Conservation (phyloP, 2,888 invertebrate species). For the Gari tellinella region DNA sequence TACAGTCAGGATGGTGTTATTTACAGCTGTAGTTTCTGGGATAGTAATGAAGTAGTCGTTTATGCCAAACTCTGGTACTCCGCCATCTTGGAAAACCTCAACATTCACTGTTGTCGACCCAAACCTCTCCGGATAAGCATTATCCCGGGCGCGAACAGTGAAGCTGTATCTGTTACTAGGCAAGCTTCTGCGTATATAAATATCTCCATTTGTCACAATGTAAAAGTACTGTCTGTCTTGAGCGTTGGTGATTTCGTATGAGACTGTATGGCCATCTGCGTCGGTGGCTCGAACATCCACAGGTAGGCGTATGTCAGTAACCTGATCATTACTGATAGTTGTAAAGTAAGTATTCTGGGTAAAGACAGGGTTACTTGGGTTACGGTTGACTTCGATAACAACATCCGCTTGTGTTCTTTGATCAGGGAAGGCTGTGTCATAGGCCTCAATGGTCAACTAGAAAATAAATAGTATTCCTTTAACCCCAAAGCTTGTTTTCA, state of each 20-base stretch:
- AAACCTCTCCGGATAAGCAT: constrained; percentile 63
- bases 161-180: constrained; percentile 56
- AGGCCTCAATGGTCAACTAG: constrained; percentile 68
- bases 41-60: constrained; percentile 43
- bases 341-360: constrained; percentile 38
- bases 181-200: constrained; percentile 57
- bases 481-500: too few species aligned
- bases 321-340: constrained; percentile 72
- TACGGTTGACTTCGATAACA: constrained; percentile 64
- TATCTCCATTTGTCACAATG: constrained; percentile 46
- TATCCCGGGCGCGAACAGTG: constrained; percentile 62
- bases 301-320: constrained; percentile 86
- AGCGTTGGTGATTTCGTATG: constrained; percentile 48
- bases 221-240: constrained; percentile 41
- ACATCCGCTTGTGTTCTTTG: constrained; percentile 61
- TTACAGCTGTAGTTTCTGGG: constrained; percentile 49
- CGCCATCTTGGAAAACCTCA: constrained; percentile 59
- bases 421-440: constrained; percentile 61
- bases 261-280: constrained; percentile 59
- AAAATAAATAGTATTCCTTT: too few species aligned
- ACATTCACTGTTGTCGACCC: constrained; percentile 66
- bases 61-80: constrained; percentile 49
- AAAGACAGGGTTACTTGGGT: constrained; percentile 68
- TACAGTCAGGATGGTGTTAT: constrained; percentile 57
- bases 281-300: constrained; percentile 86